Percentiles rank a stretch among this genome's conserved stretches.
Evolutionary conservation across 37 sponge, comb jelly and placozoan genomes (phyloP).

Genomic region (Crambe crambe): DNA sequence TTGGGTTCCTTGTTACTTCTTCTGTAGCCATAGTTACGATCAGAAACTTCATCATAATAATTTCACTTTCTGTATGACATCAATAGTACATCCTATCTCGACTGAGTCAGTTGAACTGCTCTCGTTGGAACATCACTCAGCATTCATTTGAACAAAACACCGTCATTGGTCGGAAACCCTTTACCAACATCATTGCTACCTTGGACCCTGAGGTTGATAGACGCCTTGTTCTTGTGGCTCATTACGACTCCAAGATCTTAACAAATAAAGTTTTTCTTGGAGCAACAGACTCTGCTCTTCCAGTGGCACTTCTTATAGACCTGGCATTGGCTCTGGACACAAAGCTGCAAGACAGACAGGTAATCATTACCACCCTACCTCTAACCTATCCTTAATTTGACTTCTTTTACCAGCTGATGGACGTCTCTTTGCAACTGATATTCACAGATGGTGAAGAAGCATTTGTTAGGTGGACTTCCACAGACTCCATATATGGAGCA

Average conservation of each 20-base stretch:
- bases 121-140: conserved; percentile 81
- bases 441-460: conserved; percentile 99
- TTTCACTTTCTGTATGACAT: not conserved
- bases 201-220: conserved; percentile 78
- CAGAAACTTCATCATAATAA: not conserved
- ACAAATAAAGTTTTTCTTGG: conserved; percentile 71
- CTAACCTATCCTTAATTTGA: not conserved
- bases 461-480: conserved; percentile 79
- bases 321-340: conserved; percentile 69
- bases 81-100: conserved; percentile 76
- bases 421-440: conserved; percentile 81
- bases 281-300: conserved; percentile 98
- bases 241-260: conserved; percentile 90
- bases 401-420: conserved; percentile 55
- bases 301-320: conserved; percentile 94
- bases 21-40: not conserved
- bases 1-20: not conserved
- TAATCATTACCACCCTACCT: not conserved
- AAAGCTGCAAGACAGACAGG: conserved; percentile 63
- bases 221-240: conserved; percentile 80
- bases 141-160: conserved; percentile 77
- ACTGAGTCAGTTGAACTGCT: conserved; percentile 63
- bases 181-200: conserved; percentile 94
- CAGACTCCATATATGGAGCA: conserved; percentile 95
- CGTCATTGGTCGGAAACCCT: conserved; percentile 68